phyloP scores from a whole-genome alignment of 2,797 vertebrate genomes.

The Geotrypetes seraphini region DNA sequence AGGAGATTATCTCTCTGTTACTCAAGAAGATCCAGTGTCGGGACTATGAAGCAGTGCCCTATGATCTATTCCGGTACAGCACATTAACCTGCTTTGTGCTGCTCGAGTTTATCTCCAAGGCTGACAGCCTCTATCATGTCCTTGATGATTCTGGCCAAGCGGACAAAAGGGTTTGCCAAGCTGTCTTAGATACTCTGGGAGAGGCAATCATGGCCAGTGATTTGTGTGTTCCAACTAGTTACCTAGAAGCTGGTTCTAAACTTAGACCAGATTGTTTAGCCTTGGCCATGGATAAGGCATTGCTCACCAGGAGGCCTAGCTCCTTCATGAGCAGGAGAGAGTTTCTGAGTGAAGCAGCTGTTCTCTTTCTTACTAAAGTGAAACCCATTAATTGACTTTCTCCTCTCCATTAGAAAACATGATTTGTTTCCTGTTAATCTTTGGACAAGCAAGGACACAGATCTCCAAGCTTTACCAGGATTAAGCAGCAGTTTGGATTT shows the following conservation, averaged over 20 bases:
- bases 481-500: too few species aligned
- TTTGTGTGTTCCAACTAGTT: constrained; percentile 40
- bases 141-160: constrained; percentile 57
- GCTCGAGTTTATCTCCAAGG: constrained; percentile 75
- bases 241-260: constrained; percentile 80
- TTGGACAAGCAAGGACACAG: rapidly evolving
- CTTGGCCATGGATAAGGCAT: constrained; percentile 63
- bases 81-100: constrained; percentile 80
- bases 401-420: rapidly evolving
- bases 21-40: constrained; percentile 74
- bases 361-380: constrained; percentile 77
- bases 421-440: too few species aligned
- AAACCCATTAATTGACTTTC: constrained; percentile 59
- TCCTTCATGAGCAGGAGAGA: constrained; percentile 74
- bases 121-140: constrained; percentile 64
- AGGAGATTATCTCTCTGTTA: constrained; percentile 59
- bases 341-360: constrained; percentile 75
- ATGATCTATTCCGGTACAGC: constrained; percentile 79
- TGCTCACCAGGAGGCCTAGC: constrained; percentile 40
- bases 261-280: constrained; percentile 74
- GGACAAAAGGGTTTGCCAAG: constrained; percentile 58
- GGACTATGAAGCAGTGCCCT: constrained; percentile 81
- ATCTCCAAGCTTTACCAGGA: rapidly evolving
- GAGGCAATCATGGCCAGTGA: constrained; percentile 64
- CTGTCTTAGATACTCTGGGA: constrained; percentile 72